phyloP scores from a whole-genome alignment of 1,140 invertebrate species.

The Aleiodes sp. region DNA sequence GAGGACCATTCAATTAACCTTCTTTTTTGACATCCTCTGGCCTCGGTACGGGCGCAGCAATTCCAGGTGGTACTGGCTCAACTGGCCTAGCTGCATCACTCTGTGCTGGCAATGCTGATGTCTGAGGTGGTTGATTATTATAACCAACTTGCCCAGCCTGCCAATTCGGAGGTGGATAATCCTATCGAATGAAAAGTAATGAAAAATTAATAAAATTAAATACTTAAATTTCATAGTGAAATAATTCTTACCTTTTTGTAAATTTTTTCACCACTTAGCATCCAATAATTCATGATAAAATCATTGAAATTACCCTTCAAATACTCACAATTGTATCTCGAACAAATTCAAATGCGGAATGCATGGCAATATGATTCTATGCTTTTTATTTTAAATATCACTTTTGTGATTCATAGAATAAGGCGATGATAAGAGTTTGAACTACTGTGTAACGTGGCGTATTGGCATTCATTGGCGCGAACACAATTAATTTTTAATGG shows the following conservation, averaged over 20 bases:
- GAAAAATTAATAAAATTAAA: background rate
- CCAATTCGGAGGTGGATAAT: conserved; percentile 62
- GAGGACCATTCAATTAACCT: conserved; percentile 47
- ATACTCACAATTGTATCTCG: conserved; percentile 9
- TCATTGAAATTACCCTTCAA: conserved; percentile 2
- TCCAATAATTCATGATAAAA: background rate
- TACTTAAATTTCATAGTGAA: conserved; percentile 16
- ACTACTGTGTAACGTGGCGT: too few relatives aligned
- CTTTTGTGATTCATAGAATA: too few relatives aligned
- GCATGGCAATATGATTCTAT: too few relatives aligned
- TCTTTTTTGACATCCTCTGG: conserved; percentile 64
- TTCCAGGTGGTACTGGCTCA: conserved; percentile 46
- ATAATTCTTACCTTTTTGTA: conserved; percentile 26
- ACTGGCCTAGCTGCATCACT: conserved; percentile 45
- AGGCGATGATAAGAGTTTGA: too few relatives aligned
- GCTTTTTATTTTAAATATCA: too few relatives aligned
- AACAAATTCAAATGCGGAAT: conserved; percentile 41
- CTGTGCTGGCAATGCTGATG: conserved; percentile 44
- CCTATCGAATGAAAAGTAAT: conserved; percentile 53
- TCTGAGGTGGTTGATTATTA: conserved; percentile 57
- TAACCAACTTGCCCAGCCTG: conserved; percentile 58
- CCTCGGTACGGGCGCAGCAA: conserved; percentile 47
- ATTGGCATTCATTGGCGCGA: too few relatives aligned
- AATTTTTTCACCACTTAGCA: background rate
- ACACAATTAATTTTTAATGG: background rate